Base-by-base conservation (phyloP, 1,140 invertebrate genomes). In the Mizuhopecten yessoensis region DNA sequence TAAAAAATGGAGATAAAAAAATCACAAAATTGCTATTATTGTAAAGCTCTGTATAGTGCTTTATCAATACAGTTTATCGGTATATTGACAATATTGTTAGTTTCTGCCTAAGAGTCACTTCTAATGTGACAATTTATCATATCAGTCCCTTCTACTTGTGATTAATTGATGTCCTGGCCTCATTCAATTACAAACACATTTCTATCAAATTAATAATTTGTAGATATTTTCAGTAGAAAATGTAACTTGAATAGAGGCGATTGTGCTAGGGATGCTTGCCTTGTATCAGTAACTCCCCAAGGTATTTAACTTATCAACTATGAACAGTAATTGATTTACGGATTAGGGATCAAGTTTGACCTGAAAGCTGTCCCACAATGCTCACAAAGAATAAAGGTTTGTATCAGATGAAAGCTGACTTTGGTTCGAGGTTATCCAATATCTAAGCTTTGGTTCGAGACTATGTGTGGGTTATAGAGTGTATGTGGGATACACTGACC, bases 141-240 rank as follows among this genome's bases (percentile, higher is more conserved):
- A n/a, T n/a, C n/a, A n/a, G n/a, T n/a, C n/a, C n/a, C n/a, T n/a
- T n/a, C n/a, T n/a, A n/a, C n/a, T n/a, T n/a, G n/a, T n/a, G n/a
- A n/a, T n/a, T n/a, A n/a, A n/a, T n/a, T n/a, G n/a, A n/a, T n/a
- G n/a, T n/a, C n/a, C n/a, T n/a, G n/a, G n/a, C n/a, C n/a, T n/a
- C n/a, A n/a, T 75, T 75, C 23, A 29, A 75, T 75, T 13, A 75
- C 57, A 75, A 75, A 75, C 57, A 75, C 57, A 75, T 75, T 29
- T 75, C 57, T 75, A 75, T 75, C 57, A n/a, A 75, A 75, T 75
- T 75, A 75, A 29, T 75, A 75, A 75, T 75, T 75, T 75, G 57
- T 75, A 75, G 57, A 75, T 75, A 29, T 23, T 7, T 75, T 29
- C n/a, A 75, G 17, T 75, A 45, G 57, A 75, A 75, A 75, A 29